These are phyloP conservation scores for Lepus americanus DNA, from an alignment of 2,113 vertebrate species.

Conservation along the genomic window DNA sequence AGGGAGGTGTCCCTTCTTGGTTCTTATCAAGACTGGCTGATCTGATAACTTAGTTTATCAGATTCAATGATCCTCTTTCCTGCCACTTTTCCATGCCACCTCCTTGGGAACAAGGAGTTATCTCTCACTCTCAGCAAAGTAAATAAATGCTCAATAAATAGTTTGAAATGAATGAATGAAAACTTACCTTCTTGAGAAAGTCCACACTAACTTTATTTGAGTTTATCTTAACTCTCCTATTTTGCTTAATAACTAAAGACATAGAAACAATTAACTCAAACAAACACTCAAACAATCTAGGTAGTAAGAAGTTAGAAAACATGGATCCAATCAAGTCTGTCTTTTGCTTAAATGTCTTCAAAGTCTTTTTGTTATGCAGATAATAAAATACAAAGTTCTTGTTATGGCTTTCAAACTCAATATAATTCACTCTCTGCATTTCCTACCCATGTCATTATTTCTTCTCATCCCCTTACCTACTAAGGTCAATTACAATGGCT, in stretches of 20 bases:
- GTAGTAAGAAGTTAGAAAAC: slow-evolving; percentile 53
- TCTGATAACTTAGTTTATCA: background rate
- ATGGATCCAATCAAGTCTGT: background rate
- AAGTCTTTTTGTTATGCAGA: slow-evolving; percentile 18
- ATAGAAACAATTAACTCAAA: background rate
- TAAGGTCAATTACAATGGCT: background rate
- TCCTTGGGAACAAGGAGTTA: background rate
- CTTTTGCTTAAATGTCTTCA: background rate
- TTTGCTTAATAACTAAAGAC: slow-evolving; percentile 43
- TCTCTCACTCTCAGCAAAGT: background rate
- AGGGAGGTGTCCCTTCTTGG: background rate
- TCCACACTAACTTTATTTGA: slow-evolving; percentile 30
- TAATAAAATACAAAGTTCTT: slow-evolving; percentile 36
- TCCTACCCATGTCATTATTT: background rate
- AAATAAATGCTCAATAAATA: background rate
- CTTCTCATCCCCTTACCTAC: background rate
- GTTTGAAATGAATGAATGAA: slow-evolving; percentile 55
- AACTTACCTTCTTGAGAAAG: slow-evolving; percentile 10
- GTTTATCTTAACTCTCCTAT: background rate
- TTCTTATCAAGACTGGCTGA: slow-evolving; percentile 30
- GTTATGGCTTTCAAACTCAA: background rate
- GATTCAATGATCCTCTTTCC: background rate
- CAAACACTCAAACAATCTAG: background rate
- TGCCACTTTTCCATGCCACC: background rate
- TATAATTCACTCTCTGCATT: background rate